Base-by-base conservation (phyloP, 2,113 vertebrate genomes). In the Microcebus ravelobensis region DNA sequence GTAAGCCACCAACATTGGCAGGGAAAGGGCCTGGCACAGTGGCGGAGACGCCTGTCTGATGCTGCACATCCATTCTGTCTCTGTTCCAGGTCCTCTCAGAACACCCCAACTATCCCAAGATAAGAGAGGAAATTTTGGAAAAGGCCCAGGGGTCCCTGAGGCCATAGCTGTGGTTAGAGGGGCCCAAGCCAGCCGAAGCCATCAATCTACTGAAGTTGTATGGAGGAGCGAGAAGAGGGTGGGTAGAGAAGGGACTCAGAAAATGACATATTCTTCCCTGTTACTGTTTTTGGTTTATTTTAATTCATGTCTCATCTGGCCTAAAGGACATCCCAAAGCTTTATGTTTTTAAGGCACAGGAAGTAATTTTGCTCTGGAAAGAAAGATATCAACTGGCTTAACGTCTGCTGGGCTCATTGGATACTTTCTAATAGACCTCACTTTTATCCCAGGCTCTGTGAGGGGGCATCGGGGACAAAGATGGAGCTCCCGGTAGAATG, bases 101-200 rank as follows among this genome's bases (percentile, higher is more conserved):
- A 67, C 81, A 98, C 94, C 99, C 98, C 90, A 97, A 96, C 98
- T 99, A 99, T 88, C 98, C 98, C 57, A 98, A 98, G 96, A 98
- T 99, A 89, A 97, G 88, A 96, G 96, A 98, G 79, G 98, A 99
- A 63, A 98, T 99, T 96, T 87, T 99, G 96, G 97, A 98, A 94
- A 98, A 99, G 81, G 98, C 98, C 25, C 98, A 96, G 93, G 70
- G 95, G 45, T 98, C 98, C 90, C 93, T 99, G 21, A 98, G 96
- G 88, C 97, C 97, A 31, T 98, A 98, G 97, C 90, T 23, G 18
- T 67, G 36, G 52, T 67, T 71, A 39, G 63, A 68, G n/a, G n/a
- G 45, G 20, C 50, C 31, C 2, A 21, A 15, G 17, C 21, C 48
- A 12, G 12, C 4, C 9, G 76, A 91, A 73, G 18, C 55, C 42